Base-by-base conservation (phyloP, 2,888 invertebrate genomes). In the Troides aeacus region DNA sequence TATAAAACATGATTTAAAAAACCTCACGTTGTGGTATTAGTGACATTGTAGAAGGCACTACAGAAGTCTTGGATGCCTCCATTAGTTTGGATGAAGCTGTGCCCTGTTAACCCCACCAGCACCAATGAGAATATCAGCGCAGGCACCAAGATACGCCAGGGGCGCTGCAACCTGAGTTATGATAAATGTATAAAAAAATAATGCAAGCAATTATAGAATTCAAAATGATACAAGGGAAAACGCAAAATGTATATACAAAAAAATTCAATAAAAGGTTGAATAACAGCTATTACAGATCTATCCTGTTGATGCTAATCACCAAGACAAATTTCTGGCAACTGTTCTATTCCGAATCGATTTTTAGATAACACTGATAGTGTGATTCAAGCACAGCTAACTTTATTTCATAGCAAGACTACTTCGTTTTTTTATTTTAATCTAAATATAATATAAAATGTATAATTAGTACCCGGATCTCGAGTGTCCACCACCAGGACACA, bases 401-500 rank as follows among this genome's bases (percentile, higher is more conserved):
- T 18, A 46, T 15, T 46, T 46, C 1, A 12, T 46, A 15, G 46
- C 46, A 46, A 12, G 2, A 46, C 12, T 46, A 46, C 12, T 15
- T 46, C 8, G 8, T 18, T 50, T 50, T 50, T 18, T 18, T 50
- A 18, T 46, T 46, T 46, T 12, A 46, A 46, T 46, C 2, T 46
- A 56, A n/a, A 56, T 21, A 21, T 3, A 21, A 21, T 21, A 21
- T 8, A 21, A 63, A 30, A 50, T 53, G 39, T n/a, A 58, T 36
- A 30, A 59, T 59, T 12, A 3, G 10, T 75, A 92, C 92, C 92
- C 91, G 23, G 85, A 78, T 73, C 87, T 81, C 1, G 82, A 77
- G 15, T 81, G 82, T 18, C 91, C 92, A 0, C 92, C 92, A 0
- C 88, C 84, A 0, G 91, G 86, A 62, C 92, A 92, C 88, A 92